phyloP scores from a whole-genome alignment of 2,797 vertebrate genomes.

The Amblyopsis hoosieri region DNA sequence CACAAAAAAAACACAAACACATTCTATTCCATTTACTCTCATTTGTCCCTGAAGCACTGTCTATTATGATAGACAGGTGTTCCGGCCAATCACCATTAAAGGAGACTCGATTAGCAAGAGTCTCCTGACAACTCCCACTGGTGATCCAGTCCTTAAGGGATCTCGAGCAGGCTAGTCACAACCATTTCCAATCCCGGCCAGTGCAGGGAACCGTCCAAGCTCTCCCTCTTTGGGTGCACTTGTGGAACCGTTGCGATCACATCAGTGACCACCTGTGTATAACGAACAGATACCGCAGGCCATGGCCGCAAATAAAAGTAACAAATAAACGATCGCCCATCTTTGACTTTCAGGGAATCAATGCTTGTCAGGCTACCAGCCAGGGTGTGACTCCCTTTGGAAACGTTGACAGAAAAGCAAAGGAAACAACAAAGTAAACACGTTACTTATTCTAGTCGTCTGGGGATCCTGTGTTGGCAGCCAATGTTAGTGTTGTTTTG shows the following conservation, averaged over 20 bases:
- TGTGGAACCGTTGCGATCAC: constrained; percentile 59
- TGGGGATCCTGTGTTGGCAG: constrained; percentile 40
- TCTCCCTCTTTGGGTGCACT: constrained; percentile 12
- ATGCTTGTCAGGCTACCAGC: constrained; percentile 94
- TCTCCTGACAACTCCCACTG: constrained; percentile 37
- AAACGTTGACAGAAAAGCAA: constrained; percentile 59
- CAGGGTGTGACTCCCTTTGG: constrained; percentile 97
- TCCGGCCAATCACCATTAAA: constrained; percentile 29
- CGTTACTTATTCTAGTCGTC: constrained; percentile 72
- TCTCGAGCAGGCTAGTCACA: constrained; percentile 28
- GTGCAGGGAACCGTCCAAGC: constrained; percentile 37
- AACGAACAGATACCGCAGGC: constrained; percentile 59
- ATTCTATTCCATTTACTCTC: constrained; percentile 52
- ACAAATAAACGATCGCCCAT: constrained; percentile 76
- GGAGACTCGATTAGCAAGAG: constrained; percentile 29
- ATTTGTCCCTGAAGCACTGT: constrained; percentile 40
- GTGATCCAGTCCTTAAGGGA: constrained; percentile 23
- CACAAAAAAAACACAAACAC: constrained; percentile 35
- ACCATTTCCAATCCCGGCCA: constrained; percentile 41
- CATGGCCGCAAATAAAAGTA: constrained; percentile 85
- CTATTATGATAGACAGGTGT: constrained; percentile 25
- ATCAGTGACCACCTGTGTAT: constrained; percentile 74
- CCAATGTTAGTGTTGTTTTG: constrained; percentile 51
- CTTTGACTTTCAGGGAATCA: constrained; percentile 64
- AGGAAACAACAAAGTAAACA: constrained; percentile 66